These are phyloP conservation scores for Ranitomeya variabilis DNA, from an alignment of 2,113 vertebrate species.

Conservation along the genomic window DNA sequence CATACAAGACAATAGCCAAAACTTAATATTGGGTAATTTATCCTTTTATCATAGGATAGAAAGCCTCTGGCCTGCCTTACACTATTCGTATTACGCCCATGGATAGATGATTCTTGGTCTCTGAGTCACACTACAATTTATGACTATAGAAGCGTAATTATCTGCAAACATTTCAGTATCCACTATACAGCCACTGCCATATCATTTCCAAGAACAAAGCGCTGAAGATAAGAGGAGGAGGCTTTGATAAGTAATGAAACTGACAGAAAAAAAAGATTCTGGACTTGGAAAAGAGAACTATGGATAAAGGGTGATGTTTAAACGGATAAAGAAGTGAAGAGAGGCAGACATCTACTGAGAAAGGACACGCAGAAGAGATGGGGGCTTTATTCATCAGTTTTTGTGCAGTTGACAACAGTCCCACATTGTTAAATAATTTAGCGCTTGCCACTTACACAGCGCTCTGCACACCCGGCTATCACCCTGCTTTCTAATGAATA, in stretches of 20 bases:
- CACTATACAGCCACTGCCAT: background rate
- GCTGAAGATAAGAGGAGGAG: background rate
- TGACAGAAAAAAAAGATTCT: background rate
- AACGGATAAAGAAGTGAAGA: background rate
- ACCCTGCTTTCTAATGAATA: constrained; percentile 49
- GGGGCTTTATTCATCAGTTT: background rate
- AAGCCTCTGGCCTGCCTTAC: background rate
- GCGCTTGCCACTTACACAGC: constrained; percentile 11
- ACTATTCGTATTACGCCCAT: background rate
- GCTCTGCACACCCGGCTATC: constrained; percentile 29
- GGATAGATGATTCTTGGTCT: background rate
- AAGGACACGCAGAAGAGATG: background rate
- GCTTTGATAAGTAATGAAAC: constrained; percentile 23
- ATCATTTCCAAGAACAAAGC: constrained; percentile 23
- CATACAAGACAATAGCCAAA: background rate
- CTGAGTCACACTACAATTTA: constrained; percentile 27
- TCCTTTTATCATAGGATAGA: background rate
- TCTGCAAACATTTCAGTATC: constrained; percentile 22
- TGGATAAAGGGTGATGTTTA: background rate
- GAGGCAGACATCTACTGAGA: background rate
- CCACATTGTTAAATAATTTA: constrained; percentile 52
- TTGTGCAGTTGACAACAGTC: background rate
- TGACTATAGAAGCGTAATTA: constrained; percentile 36
- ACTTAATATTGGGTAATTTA: background rate
- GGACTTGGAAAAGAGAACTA: background rate